Conservation (phyloP, 2,888 invertebrate genomes). For the Cybosia mesomella region DNA sequence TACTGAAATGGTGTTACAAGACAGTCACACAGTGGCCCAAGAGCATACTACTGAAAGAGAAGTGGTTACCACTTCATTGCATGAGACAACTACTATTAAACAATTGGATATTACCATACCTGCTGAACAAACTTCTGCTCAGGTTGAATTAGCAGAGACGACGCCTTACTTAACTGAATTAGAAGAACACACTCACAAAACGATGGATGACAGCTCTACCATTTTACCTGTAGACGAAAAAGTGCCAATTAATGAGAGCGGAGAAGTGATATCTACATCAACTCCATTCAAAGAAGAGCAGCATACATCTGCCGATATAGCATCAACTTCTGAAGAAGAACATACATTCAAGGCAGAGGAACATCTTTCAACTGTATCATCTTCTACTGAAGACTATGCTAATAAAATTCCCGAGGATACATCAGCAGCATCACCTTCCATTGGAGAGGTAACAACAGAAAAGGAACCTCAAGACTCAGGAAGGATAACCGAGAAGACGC, state of each 20-base stretch:
- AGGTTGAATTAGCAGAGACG: conserved; percentile 54
- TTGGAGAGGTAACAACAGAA: conserved; percentile 27
- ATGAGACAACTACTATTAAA: conserved; percentile 20
- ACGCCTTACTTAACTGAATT: conserved; percentile 71
- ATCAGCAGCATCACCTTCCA: conserved; percentile 20
- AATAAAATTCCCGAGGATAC: conserved; percentile 36
- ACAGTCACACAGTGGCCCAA: conserved; percentile 4
- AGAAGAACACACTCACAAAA: conserved; percentile 71
- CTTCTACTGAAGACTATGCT: conserved; percentile 43
- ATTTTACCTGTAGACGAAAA: conserved; percentile 36
- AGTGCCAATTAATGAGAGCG: conserved; percentile 28
- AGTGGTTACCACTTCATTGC: conserved; percentile 4
- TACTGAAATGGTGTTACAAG: conserved; percentile 24
- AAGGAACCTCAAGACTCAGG: conserved; percentile 12
- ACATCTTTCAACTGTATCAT: conserved; percentile 33
- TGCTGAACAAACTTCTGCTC: conserved; percentile 39
- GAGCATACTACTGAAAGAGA: conserved; percentile 16
- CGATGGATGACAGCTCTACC: conserved; percentile 52
- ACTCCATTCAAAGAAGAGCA: conserved; percentile 47
- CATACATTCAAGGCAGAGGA: conserved; percentile 22
- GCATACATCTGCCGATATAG: conserved; percentile 36
- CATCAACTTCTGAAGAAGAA: conserved; percentile 25
- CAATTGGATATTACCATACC: conserved; percentile 23
- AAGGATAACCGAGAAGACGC: conserved; percentile 26
- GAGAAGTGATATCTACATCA: conserved; percentile 34